Conservation (phyloP, 2,113 vertebrate genomes). For the Lasiurus borealis region DNA sequence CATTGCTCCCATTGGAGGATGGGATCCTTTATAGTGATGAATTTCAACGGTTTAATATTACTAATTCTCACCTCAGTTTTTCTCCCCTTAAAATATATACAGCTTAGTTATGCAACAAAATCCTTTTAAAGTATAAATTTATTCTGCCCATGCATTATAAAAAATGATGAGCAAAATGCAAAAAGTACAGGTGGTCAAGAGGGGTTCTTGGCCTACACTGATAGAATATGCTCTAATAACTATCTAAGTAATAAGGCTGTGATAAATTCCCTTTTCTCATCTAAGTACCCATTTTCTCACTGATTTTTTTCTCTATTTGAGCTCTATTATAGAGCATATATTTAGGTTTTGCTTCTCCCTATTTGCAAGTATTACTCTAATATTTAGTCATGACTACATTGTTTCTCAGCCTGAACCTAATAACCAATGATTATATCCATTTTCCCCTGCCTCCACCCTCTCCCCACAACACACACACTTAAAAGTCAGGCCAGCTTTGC, state of each 20-base stretch:
- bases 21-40: neutral
- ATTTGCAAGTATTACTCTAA: neutral
- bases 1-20: neutral
- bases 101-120: neutral
- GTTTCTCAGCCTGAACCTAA: neutral
- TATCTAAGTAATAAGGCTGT: neutral
- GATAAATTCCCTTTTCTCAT: neutral
- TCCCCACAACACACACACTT: neutral
- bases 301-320: neutral
- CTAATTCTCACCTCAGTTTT: neutral
- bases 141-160: neutral
- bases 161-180: neutral
- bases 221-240: neutral
- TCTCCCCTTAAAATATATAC: neutral
- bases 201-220: neutral
- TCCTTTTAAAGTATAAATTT: neutral
- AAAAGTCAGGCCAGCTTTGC: neutral
- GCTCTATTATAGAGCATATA: neutral
- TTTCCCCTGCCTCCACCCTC: fast-evolving
- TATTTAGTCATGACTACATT: neutral
- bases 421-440: neutral
- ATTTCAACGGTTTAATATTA: neutral
- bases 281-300: neutral
- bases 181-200: neutral
- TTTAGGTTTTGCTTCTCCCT: neutral